Conservation (phyloP, 2,113 vertebrate species). For the Otolemur garnettii region DNA sequence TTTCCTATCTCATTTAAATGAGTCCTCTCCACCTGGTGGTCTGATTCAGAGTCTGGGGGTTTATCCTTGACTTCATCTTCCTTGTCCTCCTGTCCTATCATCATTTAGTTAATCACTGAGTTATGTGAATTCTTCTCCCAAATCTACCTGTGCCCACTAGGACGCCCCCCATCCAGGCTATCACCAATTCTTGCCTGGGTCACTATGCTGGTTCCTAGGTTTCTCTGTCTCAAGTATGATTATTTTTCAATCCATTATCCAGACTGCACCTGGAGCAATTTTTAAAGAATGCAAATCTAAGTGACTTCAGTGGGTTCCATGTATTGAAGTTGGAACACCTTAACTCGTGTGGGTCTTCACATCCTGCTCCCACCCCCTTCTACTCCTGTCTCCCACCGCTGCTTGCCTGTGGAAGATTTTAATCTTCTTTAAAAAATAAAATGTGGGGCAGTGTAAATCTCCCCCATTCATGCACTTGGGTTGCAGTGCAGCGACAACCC, state of each 20-base stretch:
- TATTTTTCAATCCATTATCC: neutral
- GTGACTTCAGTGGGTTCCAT: neutral
- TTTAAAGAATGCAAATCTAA: neutral
- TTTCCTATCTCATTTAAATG: neutral
- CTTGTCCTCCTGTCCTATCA: neutral
- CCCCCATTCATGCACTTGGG: neutral
- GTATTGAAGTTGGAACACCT: neutral
- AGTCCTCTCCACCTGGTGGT: neutral
- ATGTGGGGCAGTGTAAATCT: neutral
- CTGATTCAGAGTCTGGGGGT: neutral
- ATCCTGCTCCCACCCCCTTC: neutral
- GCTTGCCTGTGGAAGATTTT: neutral
- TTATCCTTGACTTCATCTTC: neutral
- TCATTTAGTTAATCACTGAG: neutral
- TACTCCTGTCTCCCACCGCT: neutral
- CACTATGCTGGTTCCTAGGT: too few relatives aligned
- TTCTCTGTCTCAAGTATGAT: neutral
- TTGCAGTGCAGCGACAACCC: too few relatives aligned
- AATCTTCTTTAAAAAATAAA: conserved; percentile 34
- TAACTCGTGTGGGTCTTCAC: neutral
- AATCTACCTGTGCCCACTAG: neutral
- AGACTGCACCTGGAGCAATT: neutral
- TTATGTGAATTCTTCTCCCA: neutral
- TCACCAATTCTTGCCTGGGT: neutral
- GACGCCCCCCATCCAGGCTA: neutral